Base-by-base conservation (phyloP, 2,888 invertebrate species). In the Limulus polyphemus region DNA sequence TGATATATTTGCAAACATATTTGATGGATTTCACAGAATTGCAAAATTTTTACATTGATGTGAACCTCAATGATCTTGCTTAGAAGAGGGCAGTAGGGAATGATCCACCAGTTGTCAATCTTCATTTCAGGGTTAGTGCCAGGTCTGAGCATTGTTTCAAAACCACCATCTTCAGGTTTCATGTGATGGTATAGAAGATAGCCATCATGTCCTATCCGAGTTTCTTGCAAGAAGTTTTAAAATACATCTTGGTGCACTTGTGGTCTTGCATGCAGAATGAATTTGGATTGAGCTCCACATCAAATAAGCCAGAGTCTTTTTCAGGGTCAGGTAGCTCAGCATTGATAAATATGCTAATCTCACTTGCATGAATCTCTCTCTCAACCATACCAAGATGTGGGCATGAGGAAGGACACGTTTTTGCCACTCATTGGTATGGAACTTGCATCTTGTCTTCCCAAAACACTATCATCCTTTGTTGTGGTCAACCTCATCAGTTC, bases 1-100 rank as follows among this genome's bases (percentile, higher is more conserved):
- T 67, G 0, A 71, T 59, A 54, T 72, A 72, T 59, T 71, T 70
- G 32, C 54, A 66, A n/a, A 77, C 71, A 62, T 76, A 76, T 71
- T 76, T 76, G 32, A 77, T 75, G 0, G 72, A 70, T 64, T 77
- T 75, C 0, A 78, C 74, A 0, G 76, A 77, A 69, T 71, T 72
- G 62, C 77, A 79, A 61, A 58, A 73, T 55, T 70, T 65, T 1
- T n/a, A 69, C 69, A 61, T 70, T 70, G 7, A 68, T 63, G 56
- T 68, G 69, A 1, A 58, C 62, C 1, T 69, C 62, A 50, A 65
- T 64, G 13, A 56, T 58, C 48, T 71, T 71, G 13, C 55, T 56
- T 4, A 74, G 69, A 46, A 60, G 49, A 12, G 65, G 66, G 49
- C 47, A 61, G 57, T 66, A 64, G 10, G 61, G 62, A 7, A 68